phyloP scores from a whole-genome alignment of 53 echinoderm and acorn worm species.

The Holothuria scabra region DNA sequence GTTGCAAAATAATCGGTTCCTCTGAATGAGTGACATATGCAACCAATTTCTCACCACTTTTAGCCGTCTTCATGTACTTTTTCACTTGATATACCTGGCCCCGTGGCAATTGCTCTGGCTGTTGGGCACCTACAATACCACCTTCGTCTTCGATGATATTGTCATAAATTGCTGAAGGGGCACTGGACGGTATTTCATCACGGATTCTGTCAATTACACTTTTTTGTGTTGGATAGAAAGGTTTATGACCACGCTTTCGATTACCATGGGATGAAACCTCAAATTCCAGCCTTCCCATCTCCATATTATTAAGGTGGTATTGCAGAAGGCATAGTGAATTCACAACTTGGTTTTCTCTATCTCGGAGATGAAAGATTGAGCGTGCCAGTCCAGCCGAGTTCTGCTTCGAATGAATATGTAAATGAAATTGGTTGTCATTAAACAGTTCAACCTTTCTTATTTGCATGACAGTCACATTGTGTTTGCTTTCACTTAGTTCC shows the following conservation, averaged over 20 bases:
- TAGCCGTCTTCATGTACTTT: neutral
- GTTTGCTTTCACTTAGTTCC: too few relatives aligned
- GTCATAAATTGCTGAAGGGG: neutral
- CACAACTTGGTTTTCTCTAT: neutral
- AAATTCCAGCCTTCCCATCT: neutral
- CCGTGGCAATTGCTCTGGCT: neutral
- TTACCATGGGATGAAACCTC: slow-evolving; percentile 1
- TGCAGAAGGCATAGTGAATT: neutral
- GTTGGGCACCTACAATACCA: neutral
- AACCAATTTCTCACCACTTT: slow-evolving; percentile 7
- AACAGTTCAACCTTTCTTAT: neutral
- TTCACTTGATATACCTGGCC: neutral
- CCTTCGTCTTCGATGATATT: neutral
- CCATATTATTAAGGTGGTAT: neutral
- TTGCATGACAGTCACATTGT: neutral
- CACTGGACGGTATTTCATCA: neutral
- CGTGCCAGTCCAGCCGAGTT: slow-evolving; percentile 3
- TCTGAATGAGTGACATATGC: neutral
- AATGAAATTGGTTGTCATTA: neutral
- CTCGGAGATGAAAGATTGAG: neutral
- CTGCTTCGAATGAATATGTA: neutral
- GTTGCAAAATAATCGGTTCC: slow-evolving; percentile 11
- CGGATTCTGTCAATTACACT: neutral
- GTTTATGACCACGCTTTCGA: neutral
- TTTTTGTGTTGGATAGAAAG: slow-evolving; percentile 1